phyloP scores from a whole-genome alignment of 1,140 invertebrate genomes.

The Sinonovacula constricta region DNA sequence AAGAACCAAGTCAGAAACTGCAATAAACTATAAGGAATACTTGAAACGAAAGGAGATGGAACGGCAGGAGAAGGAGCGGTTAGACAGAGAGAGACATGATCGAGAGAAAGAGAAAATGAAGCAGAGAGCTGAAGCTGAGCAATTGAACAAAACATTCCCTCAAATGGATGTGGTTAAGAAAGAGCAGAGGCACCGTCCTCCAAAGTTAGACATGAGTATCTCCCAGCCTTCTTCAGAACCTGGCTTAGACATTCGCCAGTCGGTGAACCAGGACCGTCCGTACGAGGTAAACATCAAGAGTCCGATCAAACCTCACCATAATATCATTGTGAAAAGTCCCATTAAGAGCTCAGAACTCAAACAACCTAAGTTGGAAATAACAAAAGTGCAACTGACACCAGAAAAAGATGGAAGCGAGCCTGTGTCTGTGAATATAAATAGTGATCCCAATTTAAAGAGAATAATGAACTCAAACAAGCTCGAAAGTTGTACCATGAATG shows the following conservation, averaged over 20 bases:
- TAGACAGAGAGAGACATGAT: slow-evolving; percentile 3
- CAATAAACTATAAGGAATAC: slow-evolving; percentile 40
- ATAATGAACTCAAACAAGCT: slow-evolving; percentile 6
- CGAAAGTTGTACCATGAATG: neutral
- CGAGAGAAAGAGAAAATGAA: slow-evolving; percentile 14
- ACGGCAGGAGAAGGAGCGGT: slow-evolving; percentile 29
- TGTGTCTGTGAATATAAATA: slow-evolving; percentile 49
- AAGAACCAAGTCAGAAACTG: slow-evolving; percentile 33
- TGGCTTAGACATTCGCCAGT: neutral
- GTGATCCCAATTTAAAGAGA: slow-evolving; percentile 37
- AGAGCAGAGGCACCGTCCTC: slow-evolving; percentile 30
- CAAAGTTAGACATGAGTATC: slow-evolving; percentile 48
- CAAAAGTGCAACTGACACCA: slow-evolving; percentile 49
- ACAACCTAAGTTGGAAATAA: slow-evolving; percentile 45
- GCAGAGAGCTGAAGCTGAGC: slow-evolving; percentile 10
- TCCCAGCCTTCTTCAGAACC: slow-evolving; percentile 8
- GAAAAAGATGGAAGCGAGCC: slow-evolving; percentile 43
- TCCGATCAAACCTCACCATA: slow-evolving; percentile 51
- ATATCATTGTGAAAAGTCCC: slow-evolving; percentile 52
- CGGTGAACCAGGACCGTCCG: slow-evolving; percentile 15
- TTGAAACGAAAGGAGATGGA: slow-evolving; percentile 26
- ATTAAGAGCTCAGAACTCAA: slow-evolving; percentile 48
- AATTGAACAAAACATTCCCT: slow-evolving; percentile 36
- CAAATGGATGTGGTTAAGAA: slow-evolving; percentile 19
- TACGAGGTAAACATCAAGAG: slow-evolving; percentile 49